These are phyloP conservation scores for Hydrocynus forskahlii DNA, from an alignment of 2,797 vertebrate genomes.

Conservation along the genomic window DNA sequence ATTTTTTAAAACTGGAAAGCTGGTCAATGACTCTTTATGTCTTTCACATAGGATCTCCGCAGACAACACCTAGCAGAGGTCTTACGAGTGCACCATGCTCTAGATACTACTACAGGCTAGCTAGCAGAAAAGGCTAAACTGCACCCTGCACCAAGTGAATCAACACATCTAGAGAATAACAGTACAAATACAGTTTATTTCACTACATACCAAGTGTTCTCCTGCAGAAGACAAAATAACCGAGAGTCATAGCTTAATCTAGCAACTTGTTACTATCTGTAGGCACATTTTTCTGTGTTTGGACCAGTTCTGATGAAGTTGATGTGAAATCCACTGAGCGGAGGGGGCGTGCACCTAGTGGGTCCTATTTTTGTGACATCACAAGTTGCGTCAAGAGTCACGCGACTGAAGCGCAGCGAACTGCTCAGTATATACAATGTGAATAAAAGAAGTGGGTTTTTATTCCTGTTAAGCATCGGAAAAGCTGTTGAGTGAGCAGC, in stretches of 20 bases:
- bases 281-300: neutral
- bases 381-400: neutral
- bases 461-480: no score
- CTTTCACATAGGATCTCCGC: neutral
- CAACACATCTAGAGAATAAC: neutral
- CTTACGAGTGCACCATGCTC: no score
- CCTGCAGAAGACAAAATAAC: neutral
- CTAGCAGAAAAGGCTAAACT: slow-evolving; percentile 5
- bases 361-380: slow-evolving; percentile 17
- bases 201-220: slow-evolving; percentile 20
- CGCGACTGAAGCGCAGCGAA: neutral
- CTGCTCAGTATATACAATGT: no score
- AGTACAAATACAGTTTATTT: neutral
- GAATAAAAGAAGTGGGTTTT: no score
- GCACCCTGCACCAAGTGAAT: neutral
- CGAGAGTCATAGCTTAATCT: neutral
- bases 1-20: neutral
- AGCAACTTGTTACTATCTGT: neutral
- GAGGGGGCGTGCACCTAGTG: neutral
- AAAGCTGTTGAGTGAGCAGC: no score
- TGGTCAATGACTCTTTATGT: neutral
- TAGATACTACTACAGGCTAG: neutral
- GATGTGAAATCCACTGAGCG: slow-evolving; percentile 20
- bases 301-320: slow-evolving; percentile 18
- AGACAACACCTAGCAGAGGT: neutral